phyloP scores from a whole-genome alignment of 2,113 vertebrate species.

The Spermophilus dauricus region DNA sequence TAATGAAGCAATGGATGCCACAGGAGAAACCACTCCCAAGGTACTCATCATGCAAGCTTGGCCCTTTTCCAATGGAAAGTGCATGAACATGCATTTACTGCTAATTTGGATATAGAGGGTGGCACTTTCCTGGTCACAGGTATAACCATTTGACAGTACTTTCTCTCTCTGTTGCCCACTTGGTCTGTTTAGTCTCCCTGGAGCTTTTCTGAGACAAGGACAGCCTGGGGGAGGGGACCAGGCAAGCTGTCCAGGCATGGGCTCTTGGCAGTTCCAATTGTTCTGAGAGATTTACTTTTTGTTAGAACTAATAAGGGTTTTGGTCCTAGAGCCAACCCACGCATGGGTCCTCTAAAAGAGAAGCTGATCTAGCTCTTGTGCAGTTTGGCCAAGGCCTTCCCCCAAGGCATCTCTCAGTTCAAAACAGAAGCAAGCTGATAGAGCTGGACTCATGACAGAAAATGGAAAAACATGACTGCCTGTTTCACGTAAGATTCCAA shows the following conservation, averaged over 20 bases:
- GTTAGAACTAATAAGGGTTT: background rate
- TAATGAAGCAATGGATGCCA: background rate
- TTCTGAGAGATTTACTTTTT: background rate
- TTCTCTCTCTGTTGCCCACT: background rate
- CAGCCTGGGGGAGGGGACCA: background rate
- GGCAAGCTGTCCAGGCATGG: background rate
- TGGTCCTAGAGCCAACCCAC: background rate
- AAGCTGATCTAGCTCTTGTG: background rate
- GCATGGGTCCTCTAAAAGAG: background rate
- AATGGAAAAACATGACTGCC: background rate
- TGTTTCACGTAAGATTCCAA: background rate
- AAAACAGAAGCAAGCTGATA: constrained; percentile 20
- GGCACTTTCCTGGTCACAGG: background rate
- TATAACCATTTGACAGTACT: too few species aligned
- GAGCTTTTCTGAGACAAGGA: background rate
- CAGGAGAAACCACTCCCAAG: background rate
- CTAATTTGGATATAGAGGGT: background rate
- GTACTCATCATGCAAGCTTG: background rate
- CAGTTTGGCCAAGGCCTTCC: background rate
- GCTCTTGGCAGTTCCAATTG: background rate
- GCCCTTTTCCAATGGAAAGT: background rate
- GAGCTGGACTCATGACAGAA: background rate
- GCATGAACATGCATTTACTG: background rate
- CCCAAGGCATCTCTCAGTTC: background rate
- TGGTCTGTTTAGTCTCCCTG: background rate